Conservation (phyloP, 2,113 vertebrate species). For the Phainopepla nitens region DNA sequence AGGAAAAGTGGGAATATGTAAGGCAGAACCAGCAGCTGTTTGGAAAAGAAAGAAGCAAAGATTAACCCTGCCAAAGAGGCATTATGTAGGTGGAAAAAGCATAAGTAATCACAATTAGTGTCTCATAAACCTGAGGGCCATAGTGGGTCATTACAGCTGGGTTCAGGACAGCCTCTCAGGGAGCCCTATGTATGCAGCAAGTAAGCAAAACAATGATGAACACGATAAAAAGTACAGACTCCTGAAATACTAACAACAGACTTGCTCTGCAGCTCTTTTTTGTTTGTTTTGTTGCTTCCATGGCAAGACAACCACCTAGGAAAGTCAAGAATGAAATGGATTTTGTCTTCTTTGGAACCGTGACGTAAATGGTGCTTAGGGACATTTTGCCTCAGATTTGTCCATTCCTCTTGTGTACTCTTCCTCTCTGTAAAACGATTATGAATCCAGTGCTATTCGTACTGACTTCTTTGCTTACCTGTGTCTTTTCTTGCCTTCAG, state of each 20-base stretch:
- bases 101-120: not conserved
- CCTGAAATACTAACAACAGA: not conserved
- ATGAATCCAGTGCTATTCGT: rapidly evolving
- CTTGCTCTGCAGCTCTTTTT: too few relatives aligned
- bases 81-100: not conserved
- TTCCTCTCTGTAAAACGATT: not conserved
- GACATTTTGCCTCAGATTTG: not conserved
- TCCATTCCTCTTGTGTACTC: not conserved
- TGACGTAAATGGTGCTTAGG: not conserved
- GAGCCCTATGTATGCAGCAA: not conserved
- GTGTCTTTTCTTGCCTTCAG: not conserved
- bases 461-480: not conserved
- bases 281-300: not conserved
- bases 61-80: not conserved
- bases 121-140: not conserved
- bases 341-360: not conserved
- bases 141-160: not conserved
- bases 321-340: not conserved
- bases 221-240: not conserved
- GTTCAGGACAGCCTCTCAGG: not conserved
- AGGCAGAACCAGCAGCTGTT: not conserved
- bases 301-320: not conserved
- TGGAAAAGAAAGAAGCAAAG: not conserved
- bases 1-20: not conserved
- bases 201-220: not conserved